Evolutionary conservation across 2,113 vertebrate species (phyloP), one percentile per base, ranked within the genome.

Genomic region (Pandion haliaetus): DNA sequence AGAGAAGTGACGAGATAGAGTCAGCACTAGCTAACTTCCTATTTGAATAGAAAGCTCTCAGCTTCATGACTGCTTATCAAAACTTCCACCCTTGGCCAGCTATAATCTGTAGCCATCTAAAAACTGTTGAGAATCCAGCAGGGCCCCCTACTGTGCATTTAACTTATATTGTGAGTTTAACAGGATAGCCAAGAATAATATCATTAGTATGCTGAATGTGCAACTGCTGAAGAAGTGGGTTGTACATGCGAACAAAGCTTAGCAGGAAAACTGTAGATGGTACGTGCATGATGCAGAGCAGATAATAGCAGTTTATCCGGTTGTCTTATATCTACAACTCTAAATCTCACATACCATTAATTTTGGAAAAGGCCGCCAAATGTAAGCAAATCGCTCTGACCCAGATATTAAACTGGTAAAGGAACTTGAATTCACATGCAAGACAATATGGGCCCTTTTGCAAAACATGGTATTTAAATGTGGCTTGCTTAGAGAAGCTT

Each of bases 351-450:
- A 32, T 89, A 59, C 73, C 81, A 95, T 94, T 95, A 73, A 73
- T 93, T 95, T 66, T 90, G 76, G 89, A 90, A 96, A 93, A 96
- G 95, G 67, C 70, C 82, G 94, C 91, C 71, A 96, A 96, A 93
- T 94, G 93, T 95, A 96, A 95, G 74, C 95, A 96, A 97, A 97
- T 96, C 91, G 89, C 94, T 84, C 52, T 96, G 89, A 94, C 93
- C 91, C 78, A 96, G 90, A 94, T 96, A 96, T 96, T 85, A 83
- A 94, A 88, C 91, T 81, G 67, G 87, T 70, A 79, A 77, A 95
- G 76, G 87, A 84, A 90, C 84, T 86, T 82, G 89, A 80, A 93
- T 96, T 93, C 89, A 32, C 47, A 95, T 80, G 87, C 84, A 66
- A 91, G 86, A 90, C 79, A 91, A 67, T 83, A 86, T 94, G 42